Conservation (phyloP, 2,888 invertebrate species). For the Orthosia cruda region DNA sequence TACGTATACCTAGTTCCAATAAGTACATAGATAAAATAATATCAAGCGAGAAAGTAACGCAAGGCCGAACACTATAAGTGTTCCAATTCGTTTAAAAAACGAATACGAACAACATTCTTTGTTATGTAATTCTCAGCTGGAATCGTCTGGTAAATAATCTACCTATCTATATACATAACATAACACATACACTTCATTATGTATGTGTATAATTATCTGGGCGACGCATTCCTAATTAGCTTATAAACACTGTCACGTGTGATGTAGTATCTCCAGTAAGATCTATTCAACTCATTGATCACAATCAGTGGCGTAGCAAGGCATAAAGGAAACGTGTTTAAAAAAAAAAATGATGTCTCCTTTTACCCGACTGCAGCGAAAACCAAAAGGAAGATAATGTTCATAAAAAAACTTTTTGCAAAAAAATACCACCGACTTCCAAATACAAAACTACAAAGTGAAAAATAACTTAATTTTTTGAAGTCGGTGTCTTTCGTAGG, state of each 20-base stretch:
- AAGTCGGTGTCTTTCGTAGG: too few species aligned
- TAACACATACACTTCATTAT: neutral
- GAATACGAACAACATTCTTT: conserved; percentile 5
- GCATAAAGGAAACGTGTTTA: too few species aligned
- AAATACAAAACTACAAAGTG: too few species aligned
- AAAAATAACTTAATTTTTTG: too few species aligned
- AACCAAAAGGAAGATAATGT: too few species aligned
- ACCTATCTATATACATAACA: neutral
- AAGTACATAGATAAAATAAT: conserved; percentile 1
- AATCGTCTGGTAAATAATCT: neutral
- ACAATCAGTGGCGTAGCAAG: conserved; percentile 8
- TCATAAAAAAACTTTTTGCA: too few species aligned
- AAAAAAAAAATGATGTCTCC: too few species aligned
- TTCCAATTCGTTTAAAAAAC: conserved; percentile 1
- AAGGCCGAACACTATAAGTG: conserved; percentile 12
- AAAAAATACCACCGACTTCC: too few species aligned
- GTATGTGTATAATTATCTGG: conserved; percentile 16
- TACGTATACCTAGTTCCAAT: neutral
- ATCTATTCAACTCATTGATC: conserved; percentile 8
- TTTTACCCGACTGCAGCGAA: too few species aligned
- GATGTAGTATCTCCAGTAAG: neutral
- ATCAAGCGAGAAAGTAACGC: conserved; percentile 37
- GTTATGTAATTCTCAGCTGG: conserved; percentile 2
- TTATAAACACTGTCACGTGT: conserved; percentile 21
- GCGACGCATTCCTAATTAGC: neutral